Conservation (phyloP, 2,888 invertebrate species). For the Yponomeuta plumbellus region DNA sequence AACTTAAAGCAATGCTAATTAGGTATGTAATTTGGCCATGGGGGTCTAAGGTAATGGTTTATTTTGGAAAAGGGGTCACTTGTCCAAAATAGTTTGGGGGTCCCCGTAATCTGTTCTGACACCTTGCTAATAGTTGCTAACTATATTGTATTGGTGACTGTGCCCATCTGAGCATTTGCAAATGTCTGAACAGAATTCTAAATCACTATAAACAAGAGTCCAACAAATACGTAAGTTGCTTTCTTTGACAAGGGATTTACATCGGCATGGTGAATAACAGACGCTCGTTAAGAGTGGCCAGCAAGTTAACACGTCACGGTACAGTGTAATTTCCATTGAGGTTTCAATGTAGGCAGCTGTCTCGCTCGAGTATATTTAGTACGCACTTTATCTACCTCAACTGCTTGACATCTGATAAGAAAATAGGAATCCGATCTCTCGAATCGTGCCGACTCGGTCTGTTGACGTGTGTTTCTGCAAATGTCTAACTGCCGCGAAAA, state of each 20-base stretch:
- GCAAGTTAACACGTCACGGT: conserved; percentile 10
- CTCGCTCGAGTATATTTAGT: background rate
- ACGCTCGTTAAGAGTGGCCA: conserved; percentile 4
- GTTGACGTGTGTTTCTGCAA: background rate
- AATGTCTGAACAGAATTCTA: conserved; percentile 5
- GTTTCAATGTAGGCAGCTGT: conserved; percentile 7
- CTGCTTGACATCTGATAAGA: background rate
- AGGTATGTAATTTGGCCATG: too few relatives aligned
- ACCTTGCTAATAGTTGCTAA: too few relatives aligned
- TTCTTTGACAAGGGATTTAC: conserved; percentile 10
- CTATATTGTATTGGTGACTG: background rate
- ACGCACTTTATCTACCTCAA: background rate
- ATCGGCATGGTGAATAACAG: conserved; percentile 1
- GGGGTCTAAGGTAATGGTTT: too few relatives aligned
- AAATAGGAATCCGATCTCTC: background rate
- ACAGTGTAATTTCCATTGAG: conserved; percentile 15
- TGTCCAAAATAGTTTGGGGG: too few relatives aligned
- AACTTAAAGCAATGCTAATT: too few relatives aligned
- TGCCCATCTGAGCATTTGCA: background rate
- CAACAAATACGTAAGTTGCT: conserved; percentile 2
- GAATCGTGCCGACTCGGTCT: too few relatives aligned
- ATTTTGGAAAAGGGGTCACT: too few relatives aligned
- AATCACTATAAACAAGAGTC: conserved; percentile 4
- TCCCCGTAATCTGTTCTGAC: background rate
- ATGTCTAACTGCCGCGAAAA: background rate